Conservation (phyloP, 2,113 vertebrate species). For the Corythaixoides concolor region DNA sequence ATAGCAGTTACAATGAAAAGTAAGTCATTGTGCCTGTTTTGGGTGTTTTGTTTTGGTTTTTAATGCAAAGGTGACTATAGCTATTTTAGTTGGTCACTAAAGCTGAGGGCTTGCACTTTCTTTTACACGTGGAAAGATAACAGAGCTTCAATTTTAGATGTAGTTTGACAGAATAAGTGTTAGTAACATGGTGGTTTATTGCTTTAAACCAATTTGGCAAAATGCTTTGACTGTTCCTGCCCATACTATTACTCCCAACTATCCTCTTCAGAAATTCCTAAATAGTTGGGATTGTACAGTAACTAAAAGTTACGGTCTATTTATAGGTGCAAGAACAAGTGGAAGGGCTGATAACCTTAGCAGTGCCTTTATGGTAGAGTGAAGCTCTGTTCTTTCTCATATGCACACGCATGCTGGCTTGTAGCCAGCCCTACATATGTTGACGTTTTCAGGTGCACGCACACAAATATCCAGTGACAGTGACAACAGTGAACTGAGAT, state of each 20-base stretch:
- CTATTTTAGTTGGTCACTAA: neutral
- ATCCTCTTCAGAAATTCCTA: neutral
- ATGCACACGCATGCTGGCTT: neutral
- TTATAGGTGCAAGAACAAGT: constrained; percentile 16
- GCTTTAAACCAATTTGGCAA: neutral
- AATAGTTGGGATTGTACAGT: neutral
- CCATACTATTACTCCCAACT: neutral
- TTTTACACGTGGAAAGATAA: neutral
- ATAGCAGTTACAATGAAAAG: neutral
- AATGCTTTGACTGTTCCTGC: neutral
- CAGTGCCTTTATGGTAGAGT: neutral
- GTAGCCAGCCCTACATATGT: neutral
- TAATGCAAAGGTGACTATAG: neutral
- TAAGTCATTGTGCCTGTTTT: neutral
- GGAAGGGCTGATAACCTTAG: constrained; percentile 29
- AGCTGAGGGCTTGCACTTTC: neutral
- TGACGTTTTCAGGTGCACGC: neutral
- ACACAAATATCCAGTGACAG: neutral
- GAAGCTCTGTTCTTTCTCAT: constrained; percentile 38
- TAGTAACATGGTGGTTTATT: neutral
- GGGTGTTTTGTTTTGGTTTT: neutral
- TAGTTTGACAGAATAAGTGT: neutral
- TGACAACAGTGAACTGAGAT: neutral
- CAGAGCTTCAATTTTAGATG: neutral
- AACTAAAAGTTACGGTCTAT: neutral